Evolutionary conservation across 2,797 vertebrate genomes (phyloP).

Genomic region (Platalea minor): DNA sequence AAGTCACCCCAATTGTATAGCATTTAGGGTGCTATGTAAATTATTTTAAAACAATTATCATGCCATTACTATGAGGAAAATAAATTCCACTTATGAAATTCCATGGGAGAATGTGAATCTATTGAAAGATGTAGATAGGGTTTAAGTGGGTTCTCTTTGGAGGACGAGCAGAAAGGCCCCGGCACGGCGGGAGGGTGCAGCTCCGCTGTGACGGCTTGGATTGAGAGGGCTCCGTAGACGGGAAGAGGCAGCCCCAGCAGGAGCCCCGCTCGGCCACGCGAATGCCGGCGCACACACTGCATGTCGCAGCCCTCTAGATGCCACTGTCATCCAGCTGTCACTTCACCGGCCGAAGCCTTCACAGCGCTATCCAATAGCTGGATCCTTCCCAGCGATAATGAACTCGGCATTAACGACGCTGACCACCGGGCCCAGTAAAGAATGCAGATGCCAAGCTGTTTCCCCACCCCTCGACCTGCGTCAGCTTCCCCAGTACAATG

Average conservation of each 20-base stretch:
- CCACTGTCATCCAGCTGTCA: constrained; percentile 61
- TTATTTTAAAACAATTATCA: background rate
- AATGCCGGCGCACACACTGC: background rate
- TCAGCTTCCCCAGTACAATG: background rate
- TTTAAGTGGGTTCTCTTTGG: background rate
- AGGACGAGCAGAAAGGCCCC: background rate
- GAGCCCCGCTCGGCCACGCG: background rate
- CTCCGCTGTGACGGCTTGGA: background rate
- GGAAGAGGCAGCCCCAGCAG: background rate
- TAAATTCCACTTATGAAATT: background rate
- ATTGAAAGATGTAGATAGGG: background rate
- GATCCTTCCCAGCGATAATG: background rate
- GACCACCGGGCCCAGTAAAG: background rate
- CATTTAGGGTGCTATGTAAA: background rate
- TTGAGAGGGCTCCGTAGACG: background rate
- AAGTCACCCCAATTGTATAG: background rate
- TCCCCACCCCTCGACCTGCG: background rate
- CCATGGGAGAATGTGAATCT: background rate
- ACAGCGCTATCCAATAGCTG: background rate
- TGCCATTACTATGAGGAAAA: background rate
- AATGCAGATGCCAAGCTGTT: background rate
- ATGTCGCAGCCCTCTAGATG: constrained; percentile 52
- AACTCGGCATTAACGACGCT: background rate
- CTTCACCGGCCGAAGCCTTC: background rate
- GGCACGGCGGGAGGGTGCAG: background rate